Evolutionary conservation across 2,797 vertebrate species (phyloP), one percentile per base, ranked within the genome.

Genomic region (Myotis planiceps): DNA sequence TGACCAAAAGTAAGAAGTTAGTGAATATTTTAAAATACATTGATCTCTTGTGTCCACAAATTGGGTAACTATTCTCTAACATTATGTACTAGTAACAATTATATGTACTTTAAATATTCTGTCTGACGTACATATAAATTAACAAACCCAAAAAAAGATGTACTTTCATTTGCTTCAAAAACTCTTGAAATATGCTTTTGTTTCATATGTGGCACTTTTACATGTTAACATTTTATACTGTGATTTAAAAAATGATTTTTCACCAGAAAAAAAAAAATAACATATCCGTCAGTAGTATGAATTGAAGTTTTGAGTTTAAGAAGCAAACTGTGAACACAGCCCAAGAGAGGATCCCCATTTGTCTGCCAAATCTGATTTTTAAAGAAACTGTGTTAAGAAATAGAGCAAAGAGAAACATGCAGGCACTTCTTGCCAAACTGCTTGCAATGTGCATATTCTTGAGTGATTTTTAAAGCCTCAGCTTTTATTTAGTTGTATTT

Each of bases 401-500:
- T 6, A 55, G 7, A 88, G 37, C 21, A 71, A 66, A 92, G 86
- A 69, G 69, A 86, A 95, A 69, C 0, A 1, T 13, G 25, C 25
- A 65, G 58, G 9, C 6, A 18, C 34, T 84, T 71, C 75, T 82
- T 94, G 86, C 80, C 88, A 95, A 94, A 51, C 15, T 4, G 6
- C 91, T 89, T 87, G 53, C 34, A 58, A 42, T 19, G 23, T 74
- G 55, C 49, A 49, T 63, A 25, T 65, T 90, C 84, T 32, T 89
- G 19, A 72, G 82, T 47, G 85, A 74, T 88, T 94, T 92, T 91
- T 65, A 92, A 92, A 93, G 29, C 80, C 79, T 95, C 53, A 4
- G 71, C 16, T 93, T 94, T 93, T 94, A 91, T 88, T 91, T 82
- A 84, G 72, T 68, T 95, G 58, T 65, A 51, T 92, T 96, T 96